Evolutionary conservation across 2,797 vertebrate species (phyloP).

Genomic region (Phalanger gymnotis): DNA sequence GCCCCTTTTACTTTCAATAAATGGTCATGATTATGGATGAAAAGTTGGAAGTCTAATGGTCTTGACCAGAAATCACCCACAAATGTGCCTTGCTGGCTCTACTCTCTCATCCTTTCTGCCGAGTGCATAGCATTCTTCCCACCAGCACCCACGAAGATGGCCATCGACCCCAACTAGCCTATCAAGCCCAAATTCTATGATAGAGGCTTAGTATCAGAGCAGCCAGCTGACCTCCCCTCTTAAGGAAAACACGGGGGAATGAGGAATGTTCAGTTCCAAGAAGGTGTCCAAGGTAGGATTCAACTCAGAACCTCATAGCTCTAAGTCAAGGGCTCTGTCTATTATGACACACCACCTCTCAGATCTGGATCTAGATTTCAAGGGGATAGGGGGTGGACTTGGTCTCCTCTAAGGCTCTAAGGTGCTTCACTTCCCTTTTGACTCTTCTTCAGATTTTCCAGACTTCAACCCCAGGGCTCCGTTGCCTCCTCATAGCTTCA

Average conservation of each 20-base stretch:
- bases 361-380: background rate
- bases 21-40: background rate
- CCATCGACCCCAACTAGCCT: background rate
- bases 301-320: background rate
- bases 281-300: background rate
- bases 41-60: background rate
- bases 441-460: background rate
- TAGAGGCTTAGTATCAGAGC: background rate
- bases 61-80: background rate
- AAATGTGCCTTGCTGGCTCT: background rate
- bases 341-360: background rate
- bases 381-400: background rate
- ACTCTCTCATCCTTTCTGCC: background rate
- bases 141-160: background rate
- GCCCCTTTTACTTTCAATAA: background rate
- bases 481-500: background rate
- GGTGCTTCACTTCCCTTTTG: background rate
- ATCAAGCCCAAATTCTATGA: background rate
- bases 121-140: background rate
- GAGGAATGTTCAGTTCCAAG: background rate
- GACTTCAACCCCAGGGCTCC: background rate
- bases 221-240: background rate
- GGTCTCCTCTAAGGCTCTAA: background rate
- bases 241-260: background rate
- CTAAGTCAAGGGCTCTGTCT: background rate